A percentile compares a stretch with the other conserved stretches of the same genome.
Evolutionary conservation across 2,888 invertebrate species (phyloP).

Genomic region (Poecilobothrus nobilitatus): DNA sequence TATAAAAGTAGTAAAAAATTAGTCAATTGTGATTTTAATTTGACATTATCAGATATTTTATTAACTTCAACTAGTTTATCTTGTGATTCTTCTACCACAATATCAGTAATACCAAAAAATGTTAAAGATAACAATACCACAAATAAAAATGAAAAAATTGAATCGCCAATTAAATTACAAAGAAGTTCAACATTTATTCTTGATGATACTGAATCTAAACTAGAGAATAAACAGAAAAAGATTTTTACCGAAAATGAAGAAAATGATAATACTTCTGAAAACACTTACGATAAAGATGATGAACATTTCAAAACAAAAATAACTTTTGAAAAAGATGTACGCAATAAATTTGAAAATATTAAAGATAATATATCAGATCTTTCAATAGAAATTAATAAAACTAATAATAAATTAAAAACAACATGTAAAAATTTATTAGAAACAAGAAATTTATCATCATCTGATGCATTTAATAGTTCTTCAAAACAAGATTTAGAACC

Average conservation of each 20-base stretch:
- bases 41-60: background rate
- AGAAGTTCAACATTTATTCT: background rate
- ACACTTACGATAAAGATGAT: too few relatives aligned
- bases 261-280: background rate
- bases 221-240: too few relatives aligned
- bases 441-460: background rate
- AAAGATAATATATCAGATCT: background rate
- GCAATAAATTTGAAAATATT: background rate
- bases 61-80: background rate
- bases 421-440: too few relatives aligned
- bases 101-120: background rate
- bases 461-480: background rate
- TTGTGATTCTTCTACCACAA: background rate
- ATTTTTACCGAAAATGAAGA: background rate
- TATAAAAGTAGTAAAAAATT: background rate
- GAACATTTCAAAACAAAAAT: too few relatives aligned
- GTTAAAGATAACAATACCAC: background rate
- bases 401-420: too few relatives aligned
- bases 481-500: too few relatives aligned
- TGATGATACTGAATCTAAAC: background rate
- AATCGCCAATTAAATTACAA: background rate
- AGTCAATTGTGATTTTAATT: background rate
- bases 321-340: too few relatives aligned
- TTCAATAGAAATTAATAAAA: background rate
- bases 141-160: background rate